Evolutionary conservation across 2,888 invertebrate genomes (phyloP), one percentile per base, ranked within the genome.

Genomic region (Cheilosia pagana): DNA sequence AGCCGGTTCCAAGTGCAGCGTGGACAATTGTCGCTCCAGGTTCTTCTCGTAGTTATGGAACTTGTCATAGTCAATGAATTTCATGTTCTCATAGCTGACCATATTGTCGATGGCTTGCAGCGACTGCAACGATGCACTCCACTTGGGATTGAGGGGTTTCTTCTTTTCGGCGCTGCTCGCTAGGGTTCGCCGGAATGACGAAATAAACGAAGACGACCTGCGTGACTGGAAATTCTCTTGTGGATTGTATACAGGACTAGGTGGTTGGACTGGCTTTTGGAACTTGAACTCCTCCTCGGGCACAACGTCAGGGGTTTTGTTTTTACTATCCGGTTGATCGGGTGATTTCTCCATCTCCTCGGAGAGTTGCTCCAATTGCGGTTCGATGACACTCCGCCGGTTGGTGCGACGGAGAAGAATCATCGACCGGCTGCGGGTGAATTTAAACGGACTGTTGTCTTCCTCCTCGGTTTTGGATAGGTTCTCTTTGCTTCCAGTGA

Each of bases 31-130:
- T 3, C 89, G 89, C 63, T 92, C 91, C 59, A 92, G 82, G 50
- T 91, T 90, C 75, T 90, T 90, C 86, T 92, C 92, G 67, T 93
- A 93, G 72, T 92, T 91, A 86, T 93, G 93, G 75, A 93, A 91
- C 74, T 92, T 92, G 87, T 94, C 94, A 86, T 94, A 94, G 88
- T 94, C 92, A 53, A 94, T 92, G 88, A 93, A 94, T 88, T 93
- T 93, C 89, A 94, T 91, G 87, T 94, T 93, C 81, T 93, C 92
- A 88, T 93, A 94, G 89, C 93, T 93, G 83, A 94, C 93, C 91
- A 92, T 92, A 50, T 92, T 92, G 87, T 94, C 94, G 74, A 92
- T 93, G 86, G 94, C 93, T 63, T 93, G 93, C 81, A 94, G 88
- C 10, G 92, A 93, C 86, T 93, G 93, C 79, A 93, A 87, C 0